Percentiles rank a stretch among this genome's conserved stretches.
phyloP scores from a whole-genome alignment of 2,888 invertebrate genomes.

The Protula sp. region DNA sequence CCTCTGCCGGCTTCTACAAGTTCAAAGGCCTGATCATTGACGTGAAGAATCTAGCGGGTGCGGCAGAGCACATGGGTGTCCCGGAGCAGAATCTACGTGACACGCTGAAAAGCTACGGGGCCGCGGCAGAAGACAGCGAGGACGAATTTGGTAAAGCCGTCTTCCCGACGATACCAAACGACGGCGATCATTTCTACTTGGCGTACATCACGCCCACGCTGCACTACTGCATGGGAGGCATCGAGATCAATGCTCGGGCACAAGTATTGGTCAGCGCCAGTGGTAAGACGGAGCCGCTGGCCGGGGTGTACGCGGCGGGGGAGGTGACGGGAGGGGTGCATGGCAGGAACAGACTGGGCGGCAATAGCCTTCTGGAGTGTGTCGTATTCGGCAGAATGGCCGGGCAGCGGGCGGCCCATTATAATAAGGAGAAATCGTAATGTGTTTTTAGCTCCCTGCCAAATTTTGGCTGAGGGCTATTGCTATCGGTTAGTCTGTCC shows the following conservation, averaged over 20 bases:
- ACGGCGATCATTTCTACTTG: constrained; percentile 17
- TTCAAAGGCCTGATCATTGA: constrained; percentile 18
- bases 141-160: constrained; percentile 20
- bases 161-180: constrained; percentile 14
- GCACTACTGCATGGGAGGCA: constrained; percentile 27
- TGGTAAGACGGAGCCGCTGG: not conserved
- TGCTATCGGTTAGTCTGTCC: too few species aligned
- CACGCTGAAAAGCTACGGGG: constrained; percentile 11
- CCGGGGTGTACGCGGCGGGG: constrained; percentile 24
- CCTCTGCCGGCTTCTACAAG: constrained; percentile 18
- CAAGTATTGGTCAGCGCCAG: not conserved
- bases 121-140: constrained; percentile 6
- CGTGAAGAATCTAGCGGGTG: constrained; percentile 4
- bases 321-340: constrained; percentile 27
- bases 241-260: constrained; percentile 15
- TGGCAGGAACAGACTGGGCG: constrained; percentile 22
- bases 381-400: constrained; percentile 25
- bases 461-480: too few species aligned
- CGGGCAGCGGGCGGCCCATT: constrained; percentile 19
- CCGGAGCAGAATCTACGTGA: constrained; percentile 1
- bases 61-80: constrained; percentile 8
- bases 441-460: too few species aligned
- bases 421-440: too few species aligned
- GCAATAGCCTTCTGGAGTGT: constrained; percentile 23
- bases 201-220: constrained; percentile 21